Conservation (phyloP, 2,797 vertebrate species). For the Erpetoichthys calabaricus region DNA sequence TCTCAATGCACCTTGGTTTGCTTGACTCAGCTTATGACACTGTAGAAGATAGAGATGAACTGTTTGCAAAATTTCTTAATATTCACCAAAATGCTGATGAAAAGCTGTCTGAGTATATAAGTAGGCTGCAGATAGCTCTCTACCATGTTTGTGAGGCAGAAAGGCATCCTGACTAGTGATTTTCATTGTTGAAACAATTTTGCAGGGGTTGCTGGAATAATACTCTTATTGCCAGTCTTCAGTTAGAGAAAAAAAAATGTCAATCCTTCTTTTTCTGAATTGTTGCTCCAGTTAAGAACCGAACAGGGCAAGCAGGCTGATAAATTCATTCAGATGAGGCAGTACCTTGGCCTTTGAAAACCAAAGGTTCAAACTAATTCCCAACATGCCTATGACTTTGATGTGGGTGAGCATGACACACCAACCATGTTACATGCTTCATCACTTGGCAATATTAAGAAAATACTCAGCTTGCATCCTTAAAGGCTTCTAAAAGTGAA, state of each 20-base stretch:
- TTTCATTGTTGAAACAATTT: conserved; percentile 6
- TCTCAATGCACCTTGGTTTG: conserved; percentile 3
- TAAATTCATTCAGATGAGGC: conserved; percentile 11
- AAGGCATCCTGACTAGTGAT: background rate
- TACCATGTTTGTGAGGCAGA: conserved; percentile 1
- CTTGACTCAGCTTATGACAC: conserved; percentile 16
- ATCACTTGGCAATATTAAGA: background rate
- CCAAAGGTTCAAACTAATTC: background rate
- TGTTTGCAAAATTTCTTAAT: conserved; percentile 14
- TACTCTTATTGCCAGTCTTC: conserved; percentile 5
- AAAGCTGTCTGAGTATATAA: conserved; percentile 12
- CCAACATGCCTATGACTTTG: background rate
- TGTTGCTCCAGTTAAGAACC: conserved; percentile 8
- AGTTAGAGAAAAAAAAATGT: conserved; percentile 3
- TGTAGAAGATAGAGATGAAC: conserved; percentile 19
- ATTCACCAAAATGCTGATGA: conserved; percentile 8
- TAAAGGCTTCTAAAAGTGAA: conserved; percentile 1
- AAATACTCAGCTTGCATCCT: conserved; percentile 3
- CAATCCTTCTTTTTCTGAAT: conserved; percentile 12
- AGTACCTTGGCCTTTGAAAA: conserved; percentile 6
- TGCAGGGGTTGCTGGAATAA: conserved; percentile 13
- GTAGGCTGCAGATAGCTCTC: conserved; percentile 5
- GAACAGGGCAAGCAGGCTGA: conserved; percentile 8
- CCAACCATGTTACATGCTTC: too few species aligned
- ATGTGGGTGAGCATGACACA: background rate